Conservation (phyloP, 2,113 vertebrate genomes). For the Romanogobio albipinnatus region DNA sequence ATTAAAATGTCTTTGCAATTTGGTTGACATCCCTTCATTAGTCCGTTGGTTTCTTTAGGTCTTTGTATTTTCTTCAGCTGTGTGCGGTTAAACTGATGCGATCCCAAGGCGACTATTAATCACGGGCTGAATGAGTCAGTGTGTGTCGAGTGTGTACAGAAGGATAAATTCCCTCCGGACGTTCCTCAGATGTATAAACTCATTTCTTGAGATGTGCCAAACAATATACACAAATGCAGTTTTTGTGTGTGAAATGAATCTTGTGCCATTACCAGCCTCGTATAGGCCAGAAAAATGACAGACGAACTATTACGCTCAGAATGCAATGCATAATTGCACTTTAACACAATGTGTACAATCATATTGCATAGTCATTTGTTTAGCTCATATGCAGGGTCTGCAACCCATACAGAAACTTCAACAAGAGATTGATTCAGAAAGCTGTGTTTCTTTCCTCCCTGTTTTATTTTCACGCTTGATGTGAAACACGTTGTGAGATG, state of each 20-base stretch:
- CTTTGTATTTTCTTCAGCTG: slow-evolving; percentile 16
- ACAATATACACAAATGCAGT: slow-evolving; percentile 6
- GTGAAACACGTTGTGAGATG: background rate
- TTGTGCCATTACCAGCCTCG: background rate
- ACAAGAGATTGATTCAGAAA: background rate
- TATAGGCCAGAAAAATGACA: background rate
- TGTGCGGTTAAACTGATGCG: slow-evolving; percentile 43
- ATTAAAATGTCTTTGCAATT: slow-evolving; percentile 32
- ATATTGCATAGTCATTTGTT: background rate
- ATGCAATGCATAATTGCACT: background rate
- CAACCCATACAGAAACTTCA: background rate
- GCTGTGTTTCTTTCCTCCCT: background rate
- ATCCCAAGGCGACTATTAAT: slow-evolving; percentile 50
- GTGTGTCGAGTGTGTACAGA: slow-evolving; percentile 8
- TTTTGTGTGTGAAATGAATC: slow-evolving; percentile 5
- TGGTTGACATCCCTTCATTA: slow-evolving; percentile 7
- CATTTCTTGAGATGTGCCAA: background rate
- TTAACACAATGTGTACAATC: background rate
- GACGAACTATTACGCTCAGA: background rate
- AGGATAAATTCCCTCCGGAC: background rate
- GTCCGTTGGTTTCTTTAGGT: slow-evolving; percentile 38
- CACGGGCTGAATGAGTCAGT: slow-evolving; percentile 17
- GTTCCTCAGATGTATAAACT: background rate
- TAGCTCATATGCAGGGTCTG: background rate
- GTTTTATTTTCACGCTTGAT: slow-evolving; percentile 4